A percentile compares a stretch with the other conserved stretches of the same genome.
Evolutionary conservation across 2,888 invertebrate genomes (phyloP).

Genomic region (Strigamia transsilvanica): DNA sequence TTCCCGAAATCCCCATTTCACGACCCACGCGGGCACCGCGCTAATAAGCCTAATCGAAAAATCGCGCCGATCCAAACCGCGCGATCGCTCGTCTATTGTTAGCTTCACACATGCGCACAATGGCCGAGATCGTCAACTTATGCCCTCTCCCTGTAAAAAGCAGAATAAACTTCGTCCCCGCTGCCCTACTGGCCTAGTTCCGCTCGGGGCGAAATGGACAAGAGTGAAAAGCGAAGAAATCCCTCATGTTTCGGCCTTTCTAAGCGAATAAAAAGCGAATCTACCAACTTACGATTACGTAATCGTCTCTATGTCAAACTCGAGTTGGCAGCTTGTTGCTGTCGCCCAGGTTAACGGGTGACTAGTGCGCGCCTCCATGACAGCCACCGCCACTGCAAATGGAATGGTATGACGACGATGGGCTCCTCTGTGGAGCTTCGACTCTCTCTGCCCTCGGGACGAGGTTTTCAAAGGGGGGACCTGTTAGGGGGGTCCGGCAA

Average conservation of each 20-base stretch:
- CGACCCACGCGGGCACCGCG: too few species aligned
- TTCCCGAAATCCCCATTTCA: too few species aligned
- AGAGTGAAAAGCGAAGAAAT: neutral
- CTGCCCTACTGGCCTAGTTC: slow-evolving; percentile 45
- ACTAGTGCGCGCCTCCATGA: slow-evolving; percentile 37
- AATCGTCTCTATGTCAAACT: neutral
- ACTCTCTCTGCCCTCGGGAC: slow-evolving; percentile 40
- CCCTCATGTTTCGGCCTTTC: neutral
- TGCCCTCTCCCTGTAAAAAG: neutral
- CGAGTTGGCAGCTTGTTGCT: slow-evolving; percentile 13
- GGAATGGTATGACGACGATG: slow-evolving; percentile 41
- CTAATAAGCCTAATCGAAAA: too few species aligned
- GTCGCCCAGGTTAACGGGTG: slow-evolving; percentile 24
- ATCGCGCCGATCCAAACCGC: neutral
- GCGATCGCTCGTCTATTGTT: neutral
- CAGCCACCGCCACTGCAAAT: slow-evolving; percentile 43
- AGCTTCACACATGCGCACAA: neutral
- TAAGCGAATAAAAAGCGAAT: neutral
- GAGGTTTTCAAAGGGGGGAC: slow-evolving; percentile 46
- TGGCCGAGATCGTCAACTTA: neutral
- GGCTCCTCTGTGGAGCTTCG: slow-evolving; percentile 44
- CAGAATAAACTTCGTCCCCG: slow-evolving; percentile 33
- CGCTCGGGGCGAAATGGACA: slow-evolving; percentile 32
- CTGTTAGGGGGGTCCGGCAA: slow-evolving; percentile 33
- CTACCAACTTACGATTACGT: slow-evolving; percentile 14